Evolutionary conservation across 2,113 vertebrate genomes (phyloP).

Genomic region (Myotis davidii): DNA sequence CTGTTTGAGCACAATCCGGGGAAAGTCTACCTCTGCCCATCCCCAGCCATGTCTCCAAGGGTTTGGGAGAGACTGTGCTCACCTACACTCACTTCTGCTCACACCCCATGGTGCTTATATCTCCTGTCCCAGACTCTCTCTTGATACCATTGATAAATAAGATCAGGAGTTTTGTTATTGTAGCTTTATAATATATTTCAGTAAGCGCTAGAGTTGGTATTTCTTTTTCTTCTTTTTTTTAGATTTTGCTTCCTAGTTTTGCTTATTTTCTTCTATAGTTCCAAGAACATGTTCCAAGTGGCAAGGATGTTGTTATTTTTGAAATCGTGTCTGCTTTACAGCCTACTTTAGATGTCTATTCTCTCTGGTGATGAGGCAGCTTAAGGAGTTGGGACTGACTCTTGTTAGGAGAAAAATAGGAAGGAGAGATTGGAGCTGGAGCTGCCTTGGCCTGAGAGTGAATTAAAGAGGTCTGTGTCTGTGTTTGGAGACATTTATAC

Average conservation of each 20-base stretch:
- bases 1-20: no score
- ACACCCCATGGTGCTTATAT: background rate
- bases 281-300: background rate
- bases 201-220: background rate
- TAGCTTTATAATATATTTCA: background rate
- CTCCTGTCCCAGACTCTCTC: background rate
- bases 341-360: background rate
- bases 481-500: fast-evolving
- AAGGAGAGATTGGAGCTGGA: background rate
- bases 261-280: background rate
- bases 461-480: background rate
- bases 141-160: background rate
- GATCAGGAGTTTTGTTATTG: background rate
- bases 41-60: no score
- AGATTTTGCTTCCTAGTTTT: background rate
- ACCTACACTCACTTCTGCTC: background rate
- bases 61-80: background rate
- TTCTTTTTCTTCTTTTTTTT: background rate
- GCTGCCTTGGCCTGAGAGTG: background rate
- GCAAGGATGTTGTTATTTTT: background rate
- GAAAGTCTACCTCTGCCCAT: no score
- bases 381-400: background rate
- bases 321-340: background rate
- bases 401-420: background rate
- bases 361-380: background rate